Base-by-base conservation (phyloP, 2,888 invertebrate species). In the Leucophenga maculata region DNA sequence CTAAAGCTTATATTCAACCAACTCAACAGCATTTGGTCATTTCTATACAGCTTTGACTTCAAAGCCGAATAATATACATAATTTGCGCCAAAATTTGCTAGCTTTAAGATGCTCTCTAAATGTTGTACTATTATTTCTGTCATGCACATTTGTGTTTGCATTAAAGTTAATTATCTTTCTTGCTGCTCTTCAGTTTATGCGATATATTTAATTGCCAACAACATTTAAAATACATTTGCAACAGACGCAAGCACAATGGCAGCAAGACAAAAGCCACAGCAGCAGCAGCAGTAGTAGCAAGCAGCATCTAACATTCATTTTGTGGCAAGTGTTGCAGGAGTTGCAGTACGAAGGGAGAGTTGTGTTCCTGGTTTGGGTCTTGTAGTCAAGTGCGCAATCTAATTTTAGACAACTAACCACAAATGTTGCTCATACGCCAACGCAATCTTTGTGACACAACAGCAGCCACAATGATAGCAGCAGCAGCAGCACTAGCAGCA, bases 381-480 rank as follows among this genome's bases (percentile, higher is more conserved):
- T n/a, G 50, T 50, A 22, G 62, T 20, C 48, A 64, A 64, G 26
- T 64, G 62, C 13, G 48, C 62, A 64, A 64, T 64, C 48, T 64
- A 64, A 64, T 48, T 64, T 64, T 20, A 64, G 62, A 48, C 48
- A 64, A 64, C 62, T 64, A 64, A 64, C 46, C 62, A 14, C 62
- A 64, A 64, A 64, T 64, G 62, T 64, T 64, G 48, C 62, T 64
- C 62, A 46, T 64, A 64, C 62, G 62, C 46, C 62, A 64, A 64
- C 46, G 20, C 62, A 64, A 64, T 46, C 48, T 64, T 48, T 64
- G 46, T 48, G 62, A 46, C 62, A 48, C 46, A 64, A 64, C 46
- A 64, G 20, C 32, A 39, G 46, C 59, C 26, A 31, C 32, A 59
- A 14, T 26, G 46, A 20, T 22, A 46, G 32, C 22, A 46, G 48